Percentiles rank a stretch among this genome's conserved stretches.
Evolutionary conservation across 2,113 vertebrate species (phyloP).

Genomic region (Sardina pilchardus): DNA sequence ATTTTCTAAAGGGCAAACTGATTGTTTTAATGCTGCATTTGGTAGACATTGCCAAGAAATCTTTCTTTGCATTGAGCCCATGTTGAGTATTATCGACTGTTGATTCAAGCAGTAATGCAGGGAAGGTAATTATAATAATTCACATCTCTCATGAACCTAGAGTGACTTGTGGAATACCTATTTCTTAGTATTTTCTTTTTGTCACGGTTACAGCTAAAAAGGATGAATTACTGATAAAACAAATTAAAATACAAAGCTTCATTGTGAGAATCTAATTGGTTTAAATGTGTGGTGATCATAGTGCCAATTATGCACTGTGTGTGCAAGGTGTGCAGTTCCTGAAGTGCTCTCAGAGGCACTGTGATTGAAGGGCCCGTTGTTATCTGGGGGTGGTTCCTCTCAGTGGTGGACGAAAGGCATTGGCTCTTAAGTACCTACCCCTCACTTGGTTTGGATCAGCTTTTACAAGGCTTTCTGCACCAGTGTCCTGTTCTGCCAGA

Average conservation of each 20-base stretch:
- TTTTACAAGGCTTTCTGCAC: background rate
- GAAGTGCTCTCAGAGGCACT: background rate
- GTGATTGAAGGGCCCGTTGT: background rate
- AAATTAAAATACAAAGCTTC: too few species aligned
- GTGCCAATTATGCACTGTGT: background rate
- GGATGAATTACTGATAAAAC: too few species aligned
- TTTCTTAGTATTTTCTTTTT: too few species aligned
- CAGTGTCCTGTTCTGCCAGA: background rate
- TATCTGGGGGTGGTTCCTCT: background rate
- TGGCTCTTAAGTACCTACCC: background rate
- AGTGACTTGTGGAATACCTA: too few species aligned
- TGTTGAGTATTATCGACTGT: background rate
- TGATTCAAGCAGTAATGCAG: background rate
- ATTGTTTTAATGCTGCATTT: background rate
- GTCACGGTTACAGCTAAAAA: too few species aligned
- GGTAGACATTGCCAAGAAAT: too few species aligned
- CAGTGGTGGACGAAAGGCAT: background rate
- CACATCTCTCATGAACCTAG: background rate
- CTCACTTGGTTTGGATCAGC: background rate
- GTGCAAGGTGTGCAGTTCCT: background rate
- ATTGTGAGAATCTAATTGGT: too few species aligned
- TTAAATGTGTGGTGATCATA: background rate
- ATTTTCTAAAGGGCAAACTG: background rate
- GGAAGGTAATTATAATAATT: background rate
- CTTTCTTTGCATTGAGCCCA: background rate